phyloP scores from a whole-genome alignment of 2,888 invertebrate genomes.

The Ectobius pallidus region DNA sequence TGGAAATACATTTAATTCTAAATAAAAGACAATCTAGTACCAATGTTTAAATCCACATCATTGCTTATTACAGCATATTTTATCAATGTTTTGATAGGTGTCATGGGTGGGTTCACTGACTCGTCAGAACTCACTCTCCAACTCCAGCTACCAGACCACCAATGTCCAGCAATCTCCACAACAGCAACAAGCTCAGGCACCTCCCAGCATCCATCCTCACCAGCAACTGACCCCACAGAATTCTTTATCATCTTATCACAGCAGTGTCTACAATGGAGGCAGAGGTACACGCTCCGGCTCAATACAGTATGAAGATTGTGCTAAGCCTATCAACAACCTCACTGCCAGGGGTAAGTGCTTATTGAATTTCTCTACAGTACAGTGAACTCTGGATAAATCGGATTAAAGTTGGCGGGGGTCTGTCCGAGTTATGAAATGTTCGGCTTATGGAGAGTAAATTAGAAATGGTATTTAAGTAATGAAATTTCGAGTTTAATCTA shows the following conservation, averaged over 20 bases:
- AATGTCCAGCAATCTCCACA: conserved; percentile 44
- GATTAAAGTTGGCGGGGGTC: too few relatives aligned
- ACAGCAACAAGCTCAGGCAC: conserved; percentile 15
- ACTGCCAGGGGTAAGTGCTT: conserved; percentile 37
- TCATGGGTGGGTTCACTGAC: conserved; percentile 59
- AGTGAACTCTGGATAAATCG: too few relatives aligned
- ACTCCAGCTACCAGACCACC: not conserved
- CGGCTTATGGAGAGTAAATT: too few relatives aligned
- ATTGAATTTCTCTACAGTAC: too few relatives aligned
- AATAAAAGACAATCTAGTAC: too few relatives aligned
- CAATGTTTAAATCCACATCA: too few relatives aligned
- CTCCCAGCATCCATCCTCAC: not conserved
- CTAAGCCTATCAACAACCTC: conserved; percentile 57
- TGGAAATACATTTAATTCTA: too few relatives aligned
- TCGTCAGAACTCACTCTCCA: conserved; percentile 58
- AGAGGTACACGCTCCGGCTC: conserved; percentile 18
- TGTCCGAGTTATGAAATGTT: too few relatives aligned
- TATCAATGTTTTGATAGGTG: conserved; percentile 55
- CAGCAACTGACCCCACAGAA: conserved; percentile 33
- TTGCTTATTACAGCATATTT: too few relatives aligned
- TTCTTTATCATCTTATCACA: conserved; percentile 31
- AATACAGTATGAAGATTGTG: conserved; percentile 36
- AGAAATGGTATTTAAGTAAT: too few relatives aligned
- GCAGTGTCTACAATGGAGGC: conserved; percentile 16
- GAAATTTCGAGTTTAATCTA: too few relatives aligned